Evolutionary conservation across 2,888 invertebrate genomes (phyloP).

Genomic region (Drosophila robusta): DNA sequence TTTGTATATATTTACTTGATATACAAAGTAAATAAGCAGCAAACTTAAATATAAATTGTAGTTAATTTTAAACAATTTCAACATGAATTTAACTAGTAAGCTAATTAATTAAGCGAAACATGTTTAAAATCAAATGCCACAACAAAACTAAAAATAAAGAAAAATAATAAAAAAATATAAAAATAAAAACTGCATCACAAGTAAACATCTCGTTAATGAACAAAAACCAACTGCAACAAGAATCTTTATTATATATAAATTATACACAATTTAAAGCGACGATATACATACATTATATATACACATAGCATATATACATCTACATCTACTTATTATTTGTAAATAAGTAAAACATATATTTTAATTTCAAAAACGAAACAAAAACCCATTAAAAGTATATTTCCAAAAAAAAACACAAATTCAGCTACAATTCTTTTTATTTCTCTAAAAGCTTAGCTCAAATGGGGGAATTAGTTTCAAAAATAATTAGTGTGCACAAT

Average conservation of each 20-base stretch:
- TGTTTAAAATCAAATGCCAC: slow-evolving; percentile 69
- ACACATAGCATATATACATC: slow-evolving; percentile 57
- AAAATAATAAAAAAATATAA: slow-evolving; percentile 22
- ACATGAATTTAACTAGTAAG: slow-evolving; percentile 73
- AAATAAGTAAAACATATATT: slow-evolving; percentile 72
- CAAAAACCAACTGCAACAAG: slow-evolving; percentile 46
- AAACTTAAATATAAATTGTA: slow-evolving; percentile 73
- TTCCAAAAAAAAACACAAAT: slow-evolving; percentile 56
- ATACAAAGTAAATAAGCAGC: slow-evolving; percentile 76
- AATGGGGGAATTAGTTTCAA: slow-evolving; percentile 16
- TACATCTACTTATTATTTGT: slow-evolving; percentile 79
- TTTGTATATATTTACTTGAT: slow-evolving; percentile 77
- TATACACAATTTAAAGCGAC: slow-evolving; percentile 51
- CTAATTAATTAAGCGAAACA: slow-evolving; percentile 60
- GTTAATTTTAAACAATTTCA: slow-evolving; percentile 77
- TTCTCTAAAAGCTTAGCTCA: not conserved
- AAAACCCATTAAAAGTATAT: slow-evolving; percentile 75
- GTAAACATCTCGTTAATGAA: slow-evolving; percentile 55
- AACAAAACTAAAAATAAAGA: slow-evolving; percentile 52
- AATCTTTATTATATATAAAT: slow-evolving; percentile 70
- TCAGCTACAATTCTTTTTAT: slow-evolving; percentile 6
- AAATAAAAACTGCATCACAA: slow-evolving; percentile 44
- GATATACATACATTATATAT: slow-evolving; percentile 45
- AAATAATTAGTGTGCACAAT: slow-evolving; percentile 49
- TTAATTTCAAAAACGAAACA: slow-evolving; percentile 68